Conservation (phyloP, 2,888 invertebrate genomes). For the Nowickia ferox region DNA sequence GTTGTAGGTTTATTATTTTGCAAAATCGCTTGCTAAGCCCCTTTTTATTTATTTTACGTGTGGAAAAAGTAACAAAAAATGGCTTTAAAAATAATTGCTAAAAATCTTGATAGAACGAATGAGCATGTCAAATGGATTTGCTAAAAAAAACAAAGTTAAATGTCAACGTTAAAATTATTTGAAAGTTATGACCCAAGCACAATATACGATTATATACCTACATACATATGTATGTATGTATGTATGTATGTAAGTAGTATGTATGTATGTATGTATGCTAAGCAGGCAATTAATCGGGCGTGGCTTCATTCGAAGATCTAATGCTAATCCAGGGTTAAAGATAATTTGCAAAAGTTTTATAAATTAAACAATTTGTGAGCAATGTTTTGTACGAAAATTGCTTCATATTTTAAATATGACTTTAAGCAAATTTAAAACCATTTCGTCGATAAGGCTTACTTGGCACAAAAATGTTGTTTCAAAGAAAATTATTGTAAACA, state of each 20-base stretch:
- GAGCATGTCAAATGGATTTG: conserved; percentile 28
- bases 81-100: conserved; percentile 10
- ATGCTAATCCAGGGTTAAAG: too few relatives aligned
- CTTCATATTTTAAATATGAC: too few relatives aligned
- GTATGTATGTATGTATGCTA: too few relatives aligned
- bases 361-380: too few relatives aligned
- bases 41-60: conserved; percentile 29
- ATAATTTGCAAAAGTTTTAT: too few relatives aligned
- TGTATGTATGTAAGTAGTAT: too few relatives aligned
- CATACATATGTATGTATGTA: too few relatives aligned
- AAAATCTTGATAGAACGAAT: conserved; percentile 49
- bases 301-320: neutral
- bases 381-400: too few relatives aligned
- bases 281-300: conserved; percentile 17
- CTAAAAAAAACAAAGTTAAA: conserved; percentile 23
- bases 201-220: neutral
- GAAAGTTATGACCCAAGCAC: conserved; percentile 7
- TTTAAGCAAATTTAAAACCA: too few relatives aligned
- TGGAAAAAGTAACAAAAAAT: conserved; percentile 41
- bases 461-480: too few relatives aligned
- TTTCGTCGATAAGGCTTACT: too few relatives aligned
- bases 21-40: neutral
- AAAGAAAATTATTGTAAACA: too few relatives aligned
- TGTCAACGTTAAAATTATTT: conserved; percentile 30
- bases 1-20: conserved; percentile 36